Conservation (phyloP, 1,140 invertebrate genomes). For the Leptoteleia sp. region DNA sequence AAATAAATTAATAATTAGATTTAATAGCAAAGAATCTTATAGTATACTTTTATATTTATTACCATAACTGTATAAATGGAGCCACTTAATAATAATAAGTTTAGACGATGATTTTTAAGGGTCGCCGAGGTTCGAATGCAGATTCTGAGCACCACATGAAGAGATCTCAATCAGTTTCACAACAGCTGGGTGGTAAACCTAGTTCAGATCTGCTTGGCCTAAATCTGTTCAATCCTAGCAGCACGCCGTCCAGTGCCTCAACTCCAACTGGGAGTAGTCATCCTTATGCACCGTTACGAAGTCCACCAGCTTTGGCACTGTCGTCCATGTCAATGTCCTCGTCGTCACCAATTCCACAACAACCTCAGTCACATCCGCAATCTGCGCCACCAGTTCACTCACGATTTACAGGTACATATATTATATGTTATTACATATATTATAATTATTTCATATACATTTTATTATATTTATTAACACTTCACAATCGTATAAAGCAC, state of each 20-base stretch:
- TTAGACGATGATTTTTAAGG: slow-evolving; percentile 73
- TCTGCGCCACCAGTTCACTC: slow-evolving; percentile 75
- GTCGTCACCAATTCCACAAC: slow-evolving; percentile 72
- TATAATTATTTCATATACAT: no score
- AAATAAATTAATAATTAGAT: no score
- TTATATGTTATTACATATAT: neutral
- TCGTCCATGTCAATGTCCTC: slow-evolving; percentile 68
- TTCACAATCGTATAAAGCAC: no score
- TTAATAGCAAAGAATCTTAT: no score
- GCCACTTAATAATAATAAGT: slow-evolving; percentile 51
- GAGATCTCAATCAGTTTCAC: slow-evolving; percentile 89
- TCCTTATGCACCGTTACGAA: slow-evolving; percentile 90
- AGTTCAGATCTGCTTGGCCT: slow-evolving; percentile 90
- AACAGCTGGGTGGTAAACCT: slow-evolving; percentile 88
- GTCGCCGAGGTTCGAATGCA: slow-evolving; percentile 82
- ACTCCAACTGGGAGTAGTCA: slow-evolving; percentile 90
- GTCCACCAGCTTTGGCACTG: slow-evolving; percentile 82
- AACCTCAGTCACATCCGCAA: slow-evolving; percentile 69
- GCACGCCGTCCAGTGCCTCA: slow-evolving; percentile 89
- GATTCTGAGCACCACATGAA: slow-evolving; percentile 88
- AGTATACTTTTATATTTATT: no score
- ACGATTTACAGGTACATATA: slow-evolving; percentile 72
- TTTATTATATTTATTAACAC: no score
- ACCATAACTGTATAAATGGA: slow-evolving; percentile 8
- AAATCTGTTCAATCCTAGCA: slow-evolving; percentile 89